These are phyloP conservation scores for Anser cygnoides DNA, from an alignment of 2,113 vertebrate genomes.

Conservation along the genomic window DNA sequence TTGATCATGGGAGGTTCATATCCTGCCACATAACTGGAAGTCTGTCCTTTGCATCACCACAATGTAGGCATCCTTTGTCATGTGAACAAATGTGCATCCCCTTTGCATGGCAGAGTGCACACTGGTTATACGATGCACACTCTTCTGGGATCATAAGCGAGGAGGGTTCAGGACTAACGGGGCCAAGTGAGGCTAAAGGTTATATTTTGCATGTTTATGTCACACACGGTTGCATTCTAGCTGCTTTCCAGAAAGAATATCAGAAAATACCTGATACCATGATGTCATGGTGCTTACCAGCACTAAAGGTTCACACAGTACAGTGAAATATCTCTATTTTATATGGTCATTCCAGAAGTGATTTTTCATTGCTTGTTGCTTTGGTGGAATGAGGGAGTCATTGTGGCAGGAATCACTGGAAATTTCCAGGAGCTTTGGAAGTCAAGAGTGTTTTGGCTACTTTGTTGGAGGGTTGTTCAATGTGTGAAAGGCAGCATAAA, in stretches of 20 bases:
- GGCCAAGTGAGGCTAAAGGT: neutral
- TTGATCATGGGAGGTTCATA: neutral
- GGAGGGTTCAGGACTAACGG: neutral
- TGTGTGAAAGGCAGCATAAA: neutral
- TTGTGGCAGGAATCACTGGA: neutral
- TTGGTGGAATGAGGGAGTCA: neutral
- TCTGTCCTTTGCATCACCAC: neutral
- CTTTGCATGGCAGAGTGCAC: rapidly evolving
- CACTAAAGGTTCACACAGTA: neutral
- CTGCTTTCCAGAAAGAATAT: neutral
- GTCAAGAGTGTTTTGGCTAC: neutral
- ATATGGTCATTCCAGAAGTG: neutral
- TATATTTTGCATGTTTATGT: neutral
- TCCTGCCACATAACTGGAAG: neutral
- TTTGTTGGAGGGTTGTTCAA: neutral
- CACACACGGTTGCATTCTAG: neutral
- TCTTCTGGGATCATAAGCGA: neutral
- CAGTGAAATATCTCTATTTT: neutral
- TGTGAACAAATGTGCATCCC: neutral
- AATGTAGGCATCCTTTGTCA: neutral
- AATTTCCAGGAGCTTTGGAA: neutral
- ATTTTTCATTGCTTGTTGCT: neutral
- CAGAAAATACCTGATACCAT: neutral
- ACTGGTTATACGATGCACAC: neutral
- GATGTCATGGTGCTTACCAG: neutral